Evolutionary conservation across 2,113 vertebrate species (phyloP).

Genomic region (Anguilla japonica): DNA sequence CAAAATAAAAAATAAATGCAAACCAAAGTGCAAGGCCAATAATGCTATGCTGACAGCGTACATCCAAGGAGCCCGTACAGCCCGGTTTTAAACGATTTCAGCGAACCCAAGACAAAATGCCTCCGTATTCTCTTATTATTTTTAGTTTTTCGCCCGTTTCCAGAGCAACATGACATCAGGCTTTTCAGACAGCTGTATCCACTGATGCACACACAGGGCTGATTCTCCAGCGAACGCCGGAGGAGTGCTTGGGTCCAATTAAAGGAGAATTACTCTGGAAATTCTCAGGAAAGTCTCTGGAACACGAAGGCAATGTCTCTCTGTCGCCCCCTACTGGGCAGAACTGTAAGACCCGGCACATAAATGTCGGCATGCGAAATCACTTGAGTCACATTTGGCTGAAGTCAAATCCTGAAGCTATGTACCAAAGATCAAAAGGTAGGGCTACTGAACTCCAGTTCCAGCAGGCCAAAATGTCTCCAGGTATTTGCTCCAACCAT

Average conservation of each 20-base stretch:
- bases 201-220: conserved; percentile 72
- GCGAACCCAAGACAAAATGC: conserved; percentile 72
- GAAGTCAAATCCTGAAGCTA: no score
- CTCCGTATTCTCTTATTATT: conserved; percentile 50
- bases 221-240: conserved; percentile 65
- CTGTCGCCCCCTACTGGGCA: background rate
- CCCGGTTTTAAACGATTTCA: conserved; percentile 74
- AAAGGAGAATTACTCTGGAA: conserved; percentile 53
- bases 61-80: conserved; percentile 68
- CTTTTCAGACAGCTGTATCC: conserved; percentile 80
- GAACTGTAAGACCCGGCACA: background rate
- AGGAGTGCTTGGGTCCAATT: conserved; percentile 59
- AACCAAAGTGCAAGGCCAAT: background rate
- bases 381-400: no score
- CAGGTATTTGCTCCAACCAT: no score
- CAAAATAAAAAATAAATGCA: no score
- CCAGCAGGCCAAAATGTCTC: no score
- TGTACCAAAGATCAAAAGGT: no score
- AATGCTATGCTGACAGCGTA: conserved; percentile 51
- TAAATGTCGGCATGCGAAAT: no score
- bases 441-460: no score
- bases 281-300: background rate
- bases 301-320: background rate
- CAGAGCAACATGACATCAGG: conserved; percentile 81
- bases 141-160: conserved; percentile 71